phyloP scores from a whole-genome alignment of 2,113 vertebrate genomes.

The Oreochromis aureus region DNA sequence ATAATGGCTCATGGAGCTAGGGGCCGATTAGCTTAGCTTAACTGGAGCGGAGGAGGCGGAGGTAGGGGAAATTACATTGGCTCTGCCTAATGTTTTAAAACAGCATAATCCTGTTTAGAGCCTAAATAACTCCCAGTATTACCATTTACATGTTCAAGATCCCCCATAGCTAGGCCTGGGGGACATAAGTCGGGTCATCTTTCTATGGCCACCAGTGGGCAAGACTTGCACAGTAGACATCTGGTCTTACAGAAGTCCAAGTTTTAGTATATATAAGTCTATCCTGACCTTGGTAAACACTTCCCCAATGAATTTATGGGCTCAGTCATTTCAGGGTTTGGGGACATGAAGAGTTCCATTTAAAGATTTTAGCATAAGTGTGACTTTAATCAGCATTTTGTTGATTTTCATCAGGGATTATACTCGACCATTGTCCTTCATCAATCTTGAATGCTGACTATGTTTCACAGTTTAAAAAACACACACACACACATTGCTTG shows the following conservation, averaged over 20 bases:
- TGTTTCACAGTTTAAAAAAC: neutral
- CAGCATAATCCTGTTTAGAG: neutral
- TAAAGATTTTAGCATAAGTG: neutral
- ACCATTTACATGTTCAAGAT: neutral
- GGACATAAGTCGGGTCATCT: accelerated
- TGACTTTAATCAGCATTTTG: neutral
- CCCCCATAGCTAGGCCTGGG: accelerated
- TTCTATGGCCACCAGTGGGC: neutral
- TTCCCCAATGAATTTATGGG: neutral
- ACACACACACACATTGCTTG: accelerated
- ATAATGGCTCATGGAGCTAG: neutral
- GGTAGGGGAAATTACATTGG: neutral
- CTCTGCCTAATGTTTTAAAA: neutral
- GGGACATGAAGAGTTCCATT: neutral
- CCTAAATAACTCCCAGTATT: neutral
- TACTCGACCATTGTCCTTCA: neutral
- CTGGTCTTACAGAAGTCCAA: neutral
- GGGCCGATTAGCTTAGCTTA: neutral
- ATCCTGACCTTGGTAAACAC: accelerated
- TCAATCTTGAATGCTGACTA: neutral
- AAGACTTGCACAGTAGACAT: neutral
- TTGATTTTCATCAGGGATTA: neutral
- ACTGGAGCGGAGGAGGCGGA: neutral
- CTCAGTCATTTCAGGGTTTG: neutral
- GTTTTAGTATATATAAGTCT: neutral